A percentile compares a stretch with the other conserved stretches of the same genome.
Evolutionary conservation across 2,888 invertebrate species (phyloP).

Genomic region (Herminia tarsipennalis): DNA sequence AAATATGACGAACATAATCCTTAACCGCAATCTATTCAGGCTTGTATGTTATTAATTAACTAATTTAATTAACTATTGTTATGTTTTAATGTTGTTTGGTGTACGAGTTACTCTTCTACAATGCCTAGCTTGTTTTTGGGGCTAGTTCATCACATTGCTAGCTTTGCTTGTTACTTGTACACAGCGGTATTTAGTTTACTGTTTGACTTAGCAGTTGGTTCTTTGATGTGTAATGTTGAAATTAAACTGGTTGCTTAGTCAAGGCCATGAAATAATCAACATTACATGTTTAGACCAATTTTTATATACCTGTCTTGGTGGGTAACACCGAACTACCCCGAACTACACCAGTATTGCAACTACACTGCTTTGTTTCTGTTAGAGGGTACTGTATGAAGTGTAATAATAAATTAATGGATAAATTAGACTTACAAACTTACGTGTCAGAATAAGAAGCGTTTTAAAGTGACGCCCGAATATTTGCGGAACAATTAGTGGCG

Average conservation of each 20-base stretch:
- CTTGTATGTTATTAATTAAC: constrained; percentile 33
- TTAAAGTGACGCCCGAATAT: no score
- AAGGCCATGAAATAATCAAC: not conserved
- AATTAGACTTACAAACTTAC: no score
- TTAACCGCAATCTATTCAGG: constrained; percentile 15
- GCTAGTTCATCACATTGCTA: not conserved
- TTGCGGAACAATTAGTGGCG: no score
- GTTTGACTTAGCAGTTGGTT: not conserved
- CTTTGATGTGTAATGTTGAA: not conserved
- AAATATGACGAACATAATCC: constrained; percentile 29
- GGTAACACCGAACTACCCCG: no score
- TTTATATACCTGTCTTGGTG: no score
- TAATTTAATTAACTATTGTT: constrained; percentile 32
- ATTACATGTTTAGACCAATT: no score
- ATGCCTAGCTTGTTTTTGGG: not conserved
- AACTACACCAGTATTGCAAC: no score
- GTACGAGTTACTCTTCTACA: not conserved
- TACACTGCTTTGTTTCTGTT: no score
- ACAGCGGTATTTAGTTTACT: not conserved
- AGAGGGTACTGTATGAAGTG: no score
- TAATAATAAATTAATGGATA: no score
- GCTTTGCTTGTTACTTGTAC: not conserved
- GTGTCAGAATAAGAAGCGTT: no score
- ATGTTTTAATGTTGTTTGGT: constrained; percentile 9
- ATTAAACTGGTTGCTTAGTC: no score